Evolutionary conservation across 2,797 vertebrate genomes (phyloP).

Genomic region (Champsocephalus esox): DNA sequence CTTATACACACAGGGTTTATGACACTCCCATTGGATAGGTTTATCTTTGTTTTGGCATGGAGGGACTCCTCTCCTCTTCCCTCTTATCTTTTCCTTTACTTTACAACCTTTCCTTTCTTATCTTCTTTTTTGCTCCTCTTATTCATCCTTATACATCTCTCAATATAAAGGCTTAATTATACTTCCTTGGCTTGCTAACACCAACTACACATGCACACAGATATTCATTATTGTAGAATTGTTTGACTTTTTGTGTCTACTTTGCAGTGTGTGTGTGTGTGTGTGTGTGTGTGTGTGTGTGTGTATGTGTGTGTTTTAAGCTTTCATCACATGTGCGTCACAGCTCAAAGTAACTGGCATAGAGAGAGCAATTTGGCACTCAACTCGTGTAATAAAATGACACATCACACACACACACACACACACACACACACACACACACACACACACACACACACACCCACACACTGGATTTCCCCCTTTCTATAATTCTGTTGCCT

Average conservation of each 20-base stretch:
- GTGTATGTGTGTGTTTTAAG: background rate
- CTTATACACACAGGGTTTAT: conserved; percentile 34
- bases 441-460: conserved; percentile 21
- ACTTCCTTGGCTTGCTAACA: conserved; percentile 54
- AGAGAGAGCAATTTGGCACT: conserved; percentile 45
- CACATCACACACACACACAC: conserved; percentile 5
- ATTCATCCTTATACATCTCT: conserved; percentile 16
- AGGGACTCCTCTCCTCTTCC: background rate
- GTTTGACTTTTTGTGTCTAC: conserved; percentile 30
- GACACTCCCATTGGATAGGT: conserved; percentile 9
- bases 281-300: conserved; percentile 2
- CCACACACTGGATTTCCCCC: conserved; percentile 61
- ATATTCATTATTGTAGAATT: background rate
- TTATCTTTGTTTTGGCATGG: conserved; percentile 34
- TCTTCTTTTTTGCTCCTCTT: conserved; percentile 16
- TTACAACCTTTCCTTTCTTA: background rate
- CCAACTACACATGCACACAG: conserved; percentile 1
- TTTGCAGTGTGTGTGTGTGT: conserved; percentile 23
- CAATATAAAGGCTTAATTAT: conserved; percentile 47
- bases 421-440: conserved; percentile 11
- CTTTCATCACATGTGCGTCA: conserved; percentile 38
- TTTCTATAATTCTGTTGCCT: conserved; percentile 53
- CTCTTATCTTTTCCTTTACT: conserved; percentile 5
- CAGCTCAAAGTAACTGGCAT: conserved; percentile 24
- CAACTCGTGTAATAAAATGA: conserved; percentile 57